phyloP scores from a whole-genome alignment of 2,888 invertebrate species.

The Hoplodrina blanda region DNA sequence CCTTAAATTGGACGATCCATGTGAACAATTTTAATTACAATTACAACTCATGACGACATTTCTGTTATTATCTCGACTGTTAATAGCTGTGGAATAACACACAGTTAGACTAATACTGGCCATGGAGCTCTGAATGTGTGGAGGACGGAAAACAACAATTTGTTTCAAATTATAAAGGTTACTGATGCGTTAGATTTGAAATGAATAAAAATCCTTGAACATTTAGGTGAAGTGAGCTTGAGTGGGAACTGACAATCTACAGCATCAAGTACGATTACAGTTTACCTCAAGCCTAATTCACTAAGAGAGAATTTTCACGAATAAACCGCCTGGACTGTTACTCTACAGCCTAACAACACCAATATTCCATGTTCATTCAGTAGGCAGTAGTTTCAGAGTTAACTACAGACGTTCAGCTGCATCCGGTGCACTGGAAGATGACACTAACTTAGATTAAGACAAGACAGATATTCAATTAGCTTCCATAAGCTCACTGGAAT shows the following conservation, averaged over 20 bases:
- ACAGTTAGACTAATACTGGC: constrained; percentile 23
- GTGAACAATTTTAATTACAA: constrained; percentile 47
- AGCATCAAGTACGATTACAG: neutral
- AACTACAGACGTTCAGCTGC: constrained; percentile 17
- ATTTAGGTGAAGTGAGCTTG: neutral
- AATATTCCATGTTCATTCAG: neutral
- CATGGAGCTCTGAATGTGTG: neutral
- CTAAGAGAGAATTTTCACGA: neutral
- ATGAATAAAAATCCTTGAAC: neutral
- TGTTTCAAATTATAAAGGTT: constrained; percentile 8
- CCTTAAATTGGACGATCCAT: constrained; percentile 32
- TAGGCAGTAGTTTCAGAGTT: neutral
- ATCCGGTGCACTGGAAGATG: constrained; percentile 4
- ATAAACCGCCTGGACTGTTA: no score
- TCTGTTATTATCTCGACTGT: constrained; percentile 29
- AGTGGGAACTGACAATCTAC: neutral
- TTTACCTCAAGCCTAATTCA: neutral
- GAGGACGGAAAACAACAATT: constrained; percentile 7
- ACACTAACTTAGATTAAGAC: constrained; percentile 11
- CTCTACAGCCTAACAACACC: no score
- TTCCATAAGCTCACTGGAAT: constrained; percentile 11
- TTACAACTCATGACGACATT: constrained; percentile 29
- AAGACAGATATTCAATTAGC: constrained; percentile 24
- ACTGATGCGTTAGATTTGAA: neutral
- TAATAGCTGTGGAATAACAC: constrained; percentile 22